Conservation (phyloP, 2,888 invertebrate genomes). For the Deladenus siricidicola region DNA sequence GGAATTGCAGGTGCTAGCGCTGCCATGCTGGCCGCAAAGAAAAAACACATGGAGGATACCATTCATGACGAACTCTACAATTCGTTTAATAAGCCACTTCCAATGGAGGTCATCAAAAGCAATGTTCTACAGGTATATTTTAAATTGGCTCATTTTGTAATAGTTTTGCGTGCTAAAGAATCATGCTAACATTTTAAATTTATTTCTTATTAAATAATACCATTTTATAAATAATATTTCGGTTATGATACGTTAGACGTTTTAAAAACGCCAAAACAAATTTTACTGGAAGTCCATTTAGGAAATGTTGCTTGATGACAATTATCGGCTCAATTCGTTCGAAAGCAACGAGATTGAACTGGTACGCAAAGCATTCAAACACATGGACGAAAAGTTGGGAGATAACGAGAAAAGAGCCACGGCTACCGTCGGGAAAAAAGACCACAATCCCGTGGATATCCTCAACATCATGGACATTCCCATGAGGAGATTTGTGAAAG, state of each 20-base stretch:
- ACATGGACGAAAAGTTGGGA: slow-evolving; percentile 43
- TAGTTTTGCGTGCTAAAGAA: too few species aligned
- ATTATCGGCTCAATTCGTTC: not conserved
- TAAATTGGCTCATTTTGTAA: too few species aligned
- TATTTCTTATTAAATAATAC: too few species aligned
- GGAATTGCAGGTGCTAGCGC: not conserved
- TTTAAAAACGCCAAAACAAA: too few species aligned
- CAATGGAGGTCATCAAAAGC: too few species aligned
- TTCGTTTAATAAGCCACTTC: not conserved
- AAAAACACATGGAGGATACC: slow-evolving; percentile 16
- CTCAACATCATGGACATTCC: slow-evolving; percentile 30
- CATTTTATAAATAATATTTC: too few species aligned
- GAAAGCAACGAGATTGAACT: not conserved
- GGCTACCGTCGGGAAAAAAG: slow-evolving; percentile 25
- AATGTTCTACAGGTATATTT: too few species aligned
- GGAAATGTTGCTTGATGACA: not conserved
- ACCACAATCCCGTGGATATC: slow-evolving; percentile 39
- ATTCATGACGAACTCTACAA: slow-evolving; percentile 16
- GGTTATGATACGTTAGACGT: too few species aligned
- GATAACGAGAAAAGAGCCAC: slow-evolving; percentile 16
- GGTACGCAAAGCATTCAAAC: slow-evolving; percentile 29
- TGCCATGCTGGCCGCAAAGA: not conserved
- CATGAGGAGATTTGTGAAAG: slow-evolving; percentile 1
- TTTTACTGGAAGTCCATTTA: too few species aligned
- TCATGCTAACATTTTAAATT: too few species aligned